Evolutionary conservation across 1,140 invertebrate genomes (phyloP), one percentile per base, ranked within the genome.

Genomic region (Halesus radiatus): DNA sequence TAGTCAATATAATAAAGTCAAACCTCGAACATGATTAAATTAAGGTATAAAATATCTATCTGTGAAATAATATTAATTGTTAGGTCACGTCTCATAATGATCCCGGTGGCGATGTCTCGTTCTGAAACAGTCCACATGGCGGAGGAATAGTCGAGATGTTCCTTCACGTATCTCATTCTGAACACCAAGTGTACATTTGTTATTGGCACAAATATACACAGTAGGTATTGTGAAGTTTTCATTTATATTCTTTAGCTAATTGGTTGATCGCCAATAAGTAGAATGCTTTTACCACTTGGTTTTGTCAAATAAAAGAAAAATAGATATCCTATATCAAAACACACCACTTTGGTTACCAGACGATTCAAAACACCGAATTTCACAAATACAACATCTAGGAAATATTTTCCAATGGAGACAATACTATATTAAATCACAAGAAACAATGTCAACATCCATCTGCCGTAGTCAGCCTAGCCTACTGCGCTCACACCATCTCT

Each of bases 371-470:
- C 58, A 78, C 62, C 22, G 23, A 80, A 78, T 80, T 83, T 80
- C 82, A 83, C 82, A 79, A 68, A 79, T 76, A 83, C 82, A 79
- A 83, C 82, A 83, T 79, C 79, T 23, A 83, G 66, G 58, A 64
- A 79, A 75, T 81, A 76, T 80, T 77, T 78, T 60, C 75, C 73
- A 77, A 80, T 80, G 78, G 29, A 78, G 75, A 80, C 73, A 80
- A 66, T 56, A 81, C 64, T 79, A 76, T 66, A 72, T 79, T 79
- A 72, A 79, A 79, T 60, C 66, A 60, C 66, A 79, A 72, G 15
- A 73, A 73, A 79, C 78, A 79, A 68, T 70, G 72, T 58, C 37
- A 56, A 58, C 60, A 68, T 78, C 64, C 62, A 68, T 56, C 32
- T 29, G 52, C 37, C 45, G 18, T 66, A 26, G 60, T 2, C 32